phyloP scores from a whole-genome alignment of 2,113 vertebrate genomes.

The Physeter macrocephalus region DNA sequence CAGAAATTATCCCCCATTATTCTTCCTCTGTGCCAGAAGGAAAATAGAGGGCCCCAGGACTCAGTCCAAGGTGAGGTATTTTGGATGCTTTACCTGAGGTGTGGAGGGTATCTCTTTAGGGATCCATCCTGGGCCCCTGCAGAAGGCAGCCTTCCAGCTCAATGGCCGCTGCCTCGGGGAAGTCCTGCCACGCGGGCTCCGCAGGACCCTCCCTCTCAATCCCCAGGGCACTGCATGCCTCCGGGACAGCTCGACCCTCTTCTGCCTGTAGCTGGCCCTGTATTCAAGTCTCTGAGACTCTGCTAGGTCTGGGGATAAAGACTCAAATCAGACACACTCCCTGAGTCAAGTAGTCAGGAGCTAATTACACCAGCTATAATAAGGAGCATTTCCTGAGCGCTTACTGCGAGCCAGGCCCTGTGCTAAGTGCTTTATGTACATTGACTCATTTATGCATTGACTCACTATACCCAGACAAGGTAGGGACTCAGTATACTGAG shows the following conservation, averaged over 20 bases:
- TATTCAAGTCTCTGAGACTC: not conserved
- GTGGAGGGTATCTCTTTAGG: not conserved
- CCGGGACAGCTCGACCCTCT: accelerated
- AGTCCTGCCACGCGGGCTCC: not conserved
- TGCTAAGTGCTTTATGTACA: not conserved
- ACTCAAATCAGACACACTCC: not conserved
- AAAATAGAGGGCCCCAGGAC: not conserved
- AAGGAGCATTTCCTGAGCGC: not conserved
- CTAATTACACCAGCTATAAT: not conserved
- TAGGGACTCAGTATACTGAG: not conserved
- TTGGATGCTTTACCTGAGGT: not conserved
- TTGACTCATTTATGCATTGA: not conserved
- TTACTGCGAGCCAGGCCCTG: not conserved
- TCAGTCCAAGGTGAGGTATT: not conserved
- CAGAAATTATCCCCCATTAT: not conserved
- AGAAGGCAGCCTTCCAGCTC: not conserved
- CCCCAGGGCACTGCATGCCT: too few relatives aligned
- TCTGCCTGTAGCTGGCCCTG: not conserved
- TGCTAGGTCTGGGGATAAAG: not conserved
- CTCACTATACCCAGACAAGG: not conserved
- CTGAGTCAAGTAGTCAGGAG: not conserved
- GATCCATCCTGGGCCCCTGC: not conserved
- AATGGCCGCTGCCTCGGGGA: not conserved
- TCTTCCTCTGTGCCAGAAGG: not conserved
- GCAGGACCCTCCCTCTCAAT: not conserved